Percentiles rank a stretch among this genome's conserved stretches.
Evolutionary conservation across 2,113 vertebrate genomes (phyloP).

Genomic region (Psophia crepitans): DNA sequence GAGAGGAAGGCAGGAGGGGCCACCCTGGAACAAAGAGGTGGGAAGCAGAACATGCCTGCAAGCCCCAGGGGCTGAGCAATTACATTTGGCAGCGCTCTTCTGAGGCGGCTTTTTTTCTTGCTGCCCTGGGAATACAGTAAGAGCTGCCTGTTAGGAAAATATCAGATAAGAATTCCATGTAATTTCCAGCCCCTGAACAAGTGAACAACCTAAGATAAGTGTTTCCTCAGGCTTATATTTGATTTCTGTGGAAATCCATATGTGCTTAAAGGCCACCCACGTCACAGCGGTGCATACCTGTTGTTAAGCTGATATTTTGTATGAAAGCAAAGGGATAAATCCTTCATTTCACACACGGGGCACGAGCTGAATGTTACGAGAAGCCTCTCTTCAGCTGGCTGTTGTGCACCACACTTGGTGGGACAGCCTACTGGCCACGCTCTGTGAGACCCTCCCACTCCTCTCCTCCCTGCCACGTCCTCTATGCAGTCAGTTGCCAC

Average conservation of each 20-base stretch:
- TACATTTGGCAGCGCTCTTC: slow-evolving; percentile 38
- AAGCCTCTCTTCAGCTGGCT: not conserved
- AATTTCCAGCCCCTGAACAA: slow-evolving; percentile 70
- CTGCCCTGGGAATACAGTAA: slow-evolving; percentile 50
- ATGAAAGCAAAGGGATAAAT: slow-evolving; percentile 36
- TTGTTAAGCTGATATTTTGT: slow-evolving; percentile 34
- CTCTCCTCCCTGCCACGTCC: not conserved
- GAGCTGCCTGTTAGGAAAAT: slow-evolving; percentile 64
- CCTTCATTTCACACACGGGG: not conserved
- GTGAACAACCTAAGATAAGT: slow-evolving; percentile 66
- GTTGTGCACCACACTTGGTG: not conserved
- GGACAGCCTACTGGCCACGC: not conserved
- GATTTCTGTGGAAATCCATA: slow-evolving; percentile 63
- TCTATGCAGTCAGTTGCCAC: not conserved
- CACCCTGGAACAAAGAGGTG: slow-evolving; percentile 70
- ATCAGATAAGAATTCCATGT: slow-evolving; percentile 74
- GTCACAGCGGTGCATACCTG: not conserved
- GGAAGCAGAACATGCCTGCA: slow-evolving; percentile 54
- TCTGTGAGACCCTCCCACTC: not conserved
- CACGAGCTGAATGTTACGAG: not conserved
- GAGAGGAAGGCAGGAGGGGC: slow-evolving; percentile 56
- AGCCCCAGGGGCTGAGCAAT: slow-evolving; percentile 59
- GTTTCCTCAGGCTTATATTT: slow-evolving; percentile 69
- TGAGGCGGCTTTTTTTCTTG: slow-evolving; percentile 41
- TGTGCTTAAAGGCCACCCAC: slow-evolving; percentile 70